phyloP scores from a whole-genome alignment of 1,140 invertebrate genomes.

The Drosophila lini region DNA sequence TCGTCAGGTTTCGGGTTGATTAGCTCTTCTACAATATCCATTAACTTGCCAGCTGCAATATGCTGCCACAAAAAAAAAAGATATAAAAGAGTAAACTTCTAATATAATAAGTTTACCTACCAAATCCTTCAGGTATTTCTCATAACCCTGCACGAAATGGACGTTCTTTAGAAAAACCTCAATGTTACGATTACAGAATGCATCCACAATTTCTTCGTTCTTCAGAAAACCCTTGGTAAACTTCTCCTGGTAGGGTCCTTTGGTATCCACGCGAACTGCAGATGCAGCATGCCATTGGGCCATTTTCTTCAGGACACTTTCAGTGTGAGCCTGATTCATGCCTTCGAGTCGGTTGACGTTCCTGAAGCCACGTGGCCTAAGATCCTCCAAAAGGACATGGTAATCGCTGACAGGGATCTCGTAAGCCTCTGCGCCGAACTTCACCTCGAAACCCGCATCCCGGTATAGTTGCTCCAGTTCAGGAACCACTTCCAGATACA shows the following conservation, averaged over 20 bases:
- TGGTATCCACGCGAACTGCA: slow-evolving; percentile 84
- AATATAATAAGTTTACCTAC: slow-evolving; percentile 14
- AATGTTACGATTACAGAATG: slow-evolving; percentile 11
- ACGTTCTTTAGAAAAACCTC: slow-evolving; percentile 15
- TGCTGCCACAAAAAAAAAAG: slow-evolving; percentile 4
- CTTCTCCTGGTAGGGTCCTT: slow-evolving; percentile 66
- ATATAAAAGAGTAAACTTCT: no score
- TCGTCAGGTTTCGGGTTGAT: slow-evolving; percentile 79
- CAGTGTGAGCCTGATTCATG: slow-evolving; percentile 85
- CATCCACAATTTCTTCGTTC: slow-evolving; percentile 24
- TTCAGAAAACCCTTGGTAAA: slow-evolving; percentile 6
- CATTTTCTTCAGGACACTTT: slow-evolving; percentile 85
- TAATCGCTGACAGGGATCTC: slow-evolving; percentile 40
- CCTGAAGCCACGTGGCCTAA: slow-evolving; percentile 74
- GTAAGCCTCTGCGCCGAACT: slow-evolving; percentile 67
- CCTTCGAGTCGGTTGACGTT: slow-evolving; percentile 85
- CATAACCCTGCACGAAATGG: slow-evolving; percentile 32
- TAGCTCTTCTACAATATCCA: slow-evolving; percentile 13
- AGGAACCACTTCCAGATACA: slow-evolving; percentile 62
- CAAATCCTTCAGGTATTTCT: slow-evolving; percentile 54
- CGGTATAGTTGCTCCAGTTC: slow-evolving; percentile 72
- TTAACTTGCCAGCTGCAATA: slow-evolving; percentile 26
- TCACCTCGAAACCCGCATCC: slow-evolving; percentile 61
- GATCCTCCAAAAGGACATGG: slow-evolving; percentile 86
- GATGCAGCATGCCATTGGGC: slow-evolving; percentile 86